Conservation (phyloP, 2,888 invertebrate species). For the Cosmopolites sordidus region DNA sequence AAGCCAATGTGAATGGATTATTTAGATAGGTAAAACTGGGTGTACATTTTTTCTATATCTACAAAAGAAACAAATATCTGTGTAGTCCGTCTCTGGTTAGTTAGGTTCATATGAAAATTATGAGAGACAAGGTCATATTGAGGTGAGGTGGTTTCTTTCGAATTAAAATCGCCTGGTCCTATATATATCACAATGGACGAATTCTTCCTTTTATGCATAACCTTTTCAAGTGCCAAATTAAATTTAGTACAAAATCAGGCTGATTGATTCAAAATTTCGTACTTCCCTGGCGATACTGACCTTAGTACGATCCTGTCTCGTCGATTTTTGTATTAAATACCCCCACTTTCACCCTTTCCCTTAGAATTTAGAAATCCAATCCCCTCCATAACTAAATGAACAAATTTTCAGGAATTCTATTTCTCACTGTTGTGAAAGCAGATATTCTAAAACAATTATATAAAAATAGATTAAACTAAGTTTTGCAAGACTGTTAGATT, state of each 20-base stretch:
- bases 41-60: slow-evolving; percentile 9
- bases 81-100: slow-evolving; percentile 14
- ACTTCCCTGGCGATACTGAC: not conserved
- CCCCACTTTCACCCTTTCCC: not conserved
- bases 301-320: not conserved
- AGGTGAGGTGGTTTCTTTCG: not conserved
- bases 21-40: slow-evolving; percentile 4
- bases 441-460: not conserved
- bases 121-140: not conserved
- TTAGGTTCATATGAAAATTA: slow-evolving; percentile 10
- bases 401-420: not conserved
- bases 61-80: slow-evolving; percentile 4
- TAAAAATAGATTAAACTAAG: not conserved
- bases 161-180: not conserved
- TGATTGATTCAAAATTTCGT: not conserved
- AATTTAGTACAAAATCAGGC: not conserved
- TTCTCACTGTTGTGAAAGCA: not conserved
- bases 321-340: not conserved
- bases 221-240: not conserved
- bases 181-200: not conserved
- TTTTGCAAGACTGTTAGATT: slow-evolving; percentile 10
- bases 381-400: not conserved
- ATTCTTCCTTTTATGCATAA: not conserved
- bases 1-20: slow-evolving; percentile 7
- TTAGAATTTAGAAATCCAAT: too few relatives aligned